phyloP scores from a whole-genome alignment of 2,113 vertebrate genomes.

The Aviceda subcristata region DNA sequence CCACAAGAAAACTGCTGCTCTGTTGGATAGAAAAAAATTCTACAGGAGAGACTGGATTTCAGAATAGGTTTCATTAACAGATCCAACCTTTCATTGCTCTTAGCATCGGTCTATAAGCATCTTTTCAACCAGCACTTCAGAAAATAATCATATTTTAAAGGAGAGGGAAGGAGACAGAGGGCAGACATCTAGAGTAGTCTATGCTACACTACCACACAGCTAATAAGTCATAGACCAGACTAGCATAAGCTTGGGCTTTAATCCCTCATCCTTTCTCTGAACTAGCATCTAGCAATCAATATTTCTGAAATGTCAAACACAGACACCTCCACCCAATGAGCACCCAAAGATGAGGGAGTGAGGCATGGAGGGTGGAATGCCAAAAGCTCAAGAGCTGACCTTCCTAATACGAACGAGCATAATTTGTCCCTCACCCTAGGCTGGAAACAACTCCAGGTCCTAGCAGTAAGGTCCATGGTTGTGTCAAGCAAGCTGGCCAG shows the following conservation, averaged over 20 bases:
- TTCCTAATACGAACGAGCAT: rapidly evolving
- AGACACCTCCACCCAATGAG: background rate
- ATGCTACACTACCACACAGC: background rate
- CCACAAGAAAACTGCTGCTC: background rate
- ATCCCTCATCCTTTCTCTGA: background rate
- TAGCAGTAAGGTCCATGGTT: background rate
- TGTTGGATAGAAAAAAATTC: background rate
- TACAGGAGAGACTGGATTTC: background rate
- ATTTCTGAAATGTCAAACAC: background rate
- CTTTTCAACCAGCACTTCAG: background rate
- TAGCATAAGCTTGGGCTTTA: background rate
- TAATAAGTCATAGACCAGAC: background rate
- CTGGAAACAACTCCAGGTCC: background rate
- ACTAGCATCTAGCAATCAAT: background rate
- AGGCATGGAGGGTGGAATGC: background rate
- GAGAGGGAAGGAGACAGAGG: background rate
- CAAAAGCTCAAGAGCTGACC: background rate
- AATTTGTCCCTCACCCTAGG: background rate
- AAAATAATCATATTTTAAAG: background rate
- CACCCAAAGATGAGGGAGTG: background rate
- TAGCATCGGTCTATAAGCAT: background rate
- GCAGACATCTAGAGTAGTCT: background rate
- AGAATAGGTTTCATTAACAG: background rate
- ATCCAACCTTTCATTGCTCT: background rate
- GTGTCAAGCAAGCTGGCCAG: background rate